Conservation (phyloP, 2,797 vertebrate genomes). For the Hydrocynus forskahlii region DNA sequence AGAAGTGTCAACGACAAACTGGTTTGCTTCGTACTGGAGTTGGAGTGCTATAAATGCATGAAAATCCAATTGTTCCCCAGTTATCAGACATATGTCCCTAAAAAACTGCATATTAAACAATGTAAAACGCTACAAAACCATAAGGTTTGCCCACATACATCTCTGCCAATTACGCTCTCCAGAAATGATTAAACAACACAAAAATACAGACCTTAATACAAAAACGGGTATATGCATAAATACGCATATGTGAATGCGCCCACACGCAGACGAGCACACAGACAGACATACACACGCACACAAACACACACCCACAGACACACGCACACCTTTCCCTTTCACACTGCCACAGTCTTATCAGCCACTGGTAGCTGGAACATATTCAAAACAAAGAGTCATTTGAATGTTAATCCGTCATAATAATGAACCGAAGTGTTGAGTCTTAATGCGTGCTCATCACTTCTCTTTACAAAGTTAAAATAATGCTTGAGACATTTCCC, state of each 20-base stretch:
- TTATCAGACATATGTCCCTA: conserved; percentile 19
- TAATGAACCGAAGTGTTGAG: conserved; percentile 38
- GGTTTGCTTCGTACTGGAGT: conserved; percentile 7
- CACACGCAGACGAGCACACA: no score
- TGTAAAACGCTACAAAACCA: conserved; percentile 57
- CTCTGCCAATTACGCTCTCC: conserved; percentile 29
- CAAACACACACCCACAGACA: no score
- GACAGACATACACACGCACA: background rate
- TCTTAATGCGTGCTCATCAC: conserved; percentile 5
- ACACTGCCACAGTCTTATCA: conserved; percentile 37
- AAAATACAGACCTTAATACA: conserved; percentile 30
- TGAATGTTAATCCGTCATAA: conserved; percentile 28
- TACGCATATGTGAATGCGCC: conserved; percentile 22
- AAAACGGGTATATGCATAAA: conserved; percentile 40
- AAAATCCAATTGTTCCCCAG: conserved; percentile 32
- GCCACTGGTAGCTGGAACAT: conserved; percentile 13
- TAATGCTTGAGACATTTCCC: conserved; percentile 30
- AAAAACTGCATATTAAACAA: conserved; percentile 50
- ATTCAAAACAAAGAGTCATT: conserved; percentile 28
- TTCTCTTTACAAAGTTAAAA: conserved; percentile 29
- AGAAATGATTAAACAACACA: conserved; percentile 31
- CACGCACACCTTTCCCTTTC: conserved; percentile 33
- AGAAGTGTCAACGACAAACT: conserved; percentile 11
- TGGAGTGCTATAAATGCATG: conserved; percentile 24
- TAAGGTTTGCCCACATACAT: conserved; percentile 15